Conservation (phyloP, 2,797 vertebrate species). For the Poliocrania exsul region DNA sequence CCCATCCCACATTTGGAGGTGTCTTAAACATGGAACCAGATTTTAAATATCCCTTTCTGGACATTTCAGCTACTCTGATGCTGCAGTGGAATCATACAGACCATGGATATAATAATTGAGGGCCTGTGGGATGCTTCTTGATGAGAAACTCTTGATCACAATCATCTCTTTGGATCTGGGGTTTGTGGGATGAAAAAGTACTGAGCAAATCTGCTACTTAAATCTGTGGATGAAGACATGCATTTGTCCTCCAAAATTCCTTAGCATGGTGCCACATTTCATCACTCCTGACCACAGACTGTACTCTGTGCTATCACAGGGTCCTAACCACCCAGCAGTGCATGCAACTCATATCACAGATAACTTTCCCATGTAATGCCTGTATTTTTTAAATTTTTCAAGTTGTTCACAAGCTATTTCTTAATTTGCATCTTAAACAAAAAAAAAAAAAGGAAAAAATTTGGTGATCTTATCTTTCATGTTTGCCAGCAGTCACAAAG, state of each 20-base stretch:
- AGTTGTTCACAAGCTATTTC: neutral
- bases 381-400: neutral
- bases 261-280: accelerated
- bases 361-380: neutral
- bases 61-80: neutral
- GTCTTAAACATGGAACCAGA: neutral
- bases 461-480: neutral
- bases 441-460: neutral
- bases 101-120: neutral
- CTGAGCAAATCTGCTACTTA: neutral
- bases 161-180: neutral
- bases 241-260: neutral
- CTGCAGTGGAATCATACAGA: neutral
- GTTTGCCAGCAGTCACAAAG: neutral
- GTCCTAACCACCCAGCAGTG: neutral
- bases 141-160: neutral
- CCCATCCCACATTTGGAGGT: neutral
- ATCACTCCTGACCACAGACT: neutral
- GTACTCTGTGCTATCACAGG: neutral
- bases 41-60: neutral
- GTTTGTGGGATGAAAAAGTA: neutral
- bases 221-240: neutral
- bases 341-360: neutral
- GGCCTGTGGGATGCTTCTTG: neutral
- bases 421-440: neutral